Conservation (phyloP, 2,113 vertebrate genomes). For the Erythrocercus mccallii region DNA sequence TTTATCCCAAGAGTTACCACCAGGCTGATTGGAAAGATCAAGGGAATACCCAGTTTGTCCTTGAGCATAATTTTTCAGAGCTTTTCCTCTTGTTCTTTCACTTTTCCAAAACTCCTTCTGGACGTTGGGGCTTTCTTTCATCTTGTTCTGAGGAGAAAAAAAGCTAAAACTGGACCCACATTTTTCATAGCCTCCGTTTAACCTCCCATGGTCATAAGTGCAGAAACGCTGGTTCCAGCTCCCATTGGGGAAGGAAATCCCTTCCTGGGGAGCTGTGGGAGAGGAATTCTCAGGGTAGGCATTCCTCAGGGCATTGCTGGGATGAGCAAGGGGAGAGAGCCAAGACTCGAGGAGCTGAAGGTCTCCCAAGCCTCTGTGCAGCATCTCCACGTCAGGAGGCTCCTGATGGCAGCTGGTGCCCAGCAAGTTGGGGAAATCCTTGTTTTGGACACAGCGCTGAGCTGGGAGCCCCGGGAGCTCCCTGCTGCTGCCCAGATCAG, state of each 20-base stretch:
- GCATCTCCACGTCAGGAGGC: neutral
- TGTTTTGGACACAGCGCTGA: neutral
- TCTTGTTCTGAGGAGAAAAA: neutral
- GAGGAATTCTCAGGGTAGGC: neutral
- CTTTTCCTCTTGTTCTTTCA: neutral
- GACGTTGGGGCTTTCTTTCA: neutral
- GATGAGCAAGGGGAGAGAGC: neutral
- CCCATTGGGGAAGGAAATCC: neutral
- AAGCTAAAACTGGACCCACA: neutral
- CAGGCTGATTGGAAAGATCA: neutral
- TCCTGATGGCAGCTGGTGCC: neutral
- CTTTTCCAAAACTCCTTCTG: conserved; percentile 24
- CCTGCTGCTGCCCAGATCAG: neutral
- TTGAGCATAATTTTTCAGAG: neutral
- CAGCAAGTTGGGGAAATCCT: neutral
- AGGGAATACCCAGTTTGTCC: neutral
- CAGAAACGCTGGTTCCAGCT: neutral
- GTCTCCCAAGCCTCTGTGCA: conserved; percentile 51
- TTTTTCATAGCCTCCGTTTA: neutral
- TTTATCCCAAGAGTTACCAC: conserved; percentile 8
- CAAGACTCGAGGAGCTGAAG: conserved; percentile 55
- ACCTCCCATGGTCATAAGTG: neutral
- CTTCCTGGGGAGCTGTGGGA: neutral
- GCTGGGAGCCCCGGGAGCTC: conserved; percentile 3
- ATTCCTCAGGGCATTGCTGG: neutral